These are phyloP conservation scores for Linnaemya tessellans DNA, from an alignment of 2,888 invertebrate genomes.

Conservation along the genomic window DNA sequence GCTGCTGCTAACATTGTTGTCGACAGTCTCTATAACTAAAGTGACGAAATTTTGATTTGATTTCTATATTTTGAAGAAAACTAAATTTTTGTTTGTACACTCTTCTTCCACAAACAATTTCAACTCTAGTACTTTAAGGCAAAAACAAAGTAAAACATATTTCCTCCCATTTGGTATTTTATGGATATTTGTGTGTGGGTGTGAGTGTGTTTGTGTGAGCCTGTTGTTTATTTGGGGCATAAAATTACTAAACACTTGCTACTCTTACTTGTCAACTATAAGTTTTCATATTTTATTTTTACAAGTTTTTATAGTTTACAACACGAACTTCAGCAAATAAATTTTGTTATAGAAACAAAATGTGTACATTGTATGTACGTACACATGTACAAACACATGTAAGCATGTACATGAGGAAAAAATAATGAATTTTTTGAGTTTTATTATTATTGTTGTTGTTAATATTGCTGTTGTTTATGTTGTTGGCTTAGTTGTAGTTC, in stretches of 20 bases:
- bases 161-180: background rate
- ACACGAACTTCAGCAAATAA: slow-evolving; percentile 35
- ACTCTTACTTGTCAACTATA: slow-evolving; percentile 21
- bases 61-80: slow-evolving; percentile 42
- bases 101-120: background rate
- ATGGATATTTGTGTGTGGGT: background rate
- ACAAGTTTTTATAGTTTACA: slow-evolving; percentile 24
- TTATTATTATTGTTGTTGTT: slow-evolving; percentile 49
- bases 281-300: slow-evolving; percentile 28
- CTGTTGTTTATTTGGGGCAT: slow-evolving; percentile 27
- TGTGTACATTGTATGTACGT: no score
- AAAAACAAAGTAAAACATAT: background rate
- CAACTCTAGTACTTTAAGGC: background rate
- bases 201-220: background rate
- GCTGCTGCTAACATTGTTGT: slow-evolving; percentile 20
- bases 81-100: background rate
- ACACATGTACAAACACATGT: no score
- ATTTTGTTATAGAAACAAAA: background rate
- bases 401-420: background rate
- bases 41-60: slow-evolving; percentile 57
- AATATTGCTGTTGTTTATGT: slow-evolving; percentile 19
- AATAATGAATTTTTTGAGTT: slow-evolving; percentile 46
- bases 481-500: slow-evolving; percentile 9
- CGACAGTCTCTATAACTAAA: slow-evolving; percentile 39
- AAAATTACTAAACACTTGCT: slow-evolving; percentile 41